Conservation (phyloP, 2,797 vertebrate species). For the Arnoldichthys spilopterus region DNA sequence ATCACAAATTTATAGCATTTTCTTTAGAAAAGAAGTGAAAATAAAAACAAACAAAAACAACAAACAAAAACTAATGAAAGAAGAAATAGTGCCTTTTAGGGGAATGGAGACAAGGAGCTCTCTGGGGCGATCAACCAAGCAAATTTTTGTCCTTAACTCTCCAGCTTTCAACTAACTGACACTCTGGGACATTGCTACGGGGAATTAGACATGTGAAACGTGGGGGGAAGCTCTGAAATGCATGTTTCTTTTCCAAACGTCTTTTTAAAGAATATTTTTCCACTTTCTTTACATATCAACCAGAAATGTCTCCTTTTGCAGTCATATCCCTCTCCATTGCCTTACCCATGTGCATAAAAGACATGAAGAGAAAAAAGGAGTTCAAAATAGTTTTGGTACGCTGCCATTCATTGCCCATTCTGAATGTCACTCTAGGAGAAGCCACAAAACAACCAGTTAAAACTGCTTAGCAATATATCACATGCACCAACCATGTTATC, state of each 20-base stretch:
- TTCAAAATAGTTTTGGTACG: constrained; percentile 25
- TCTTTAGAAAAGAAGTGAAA: constrained; percentile 38
- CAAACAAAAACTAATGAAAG: constrained; percentile 27
- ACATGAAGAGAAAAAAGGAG: neutral
- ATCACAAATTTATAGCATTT: constrained; percentile 93
- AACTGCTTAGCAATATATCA: constrained; percentile 40
- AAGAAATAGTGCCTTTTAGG: constrained; percentile 77
- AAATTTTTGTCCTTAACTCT: constrained; percentile 13
- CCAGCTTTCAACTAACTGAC: constrained; percentile 12
- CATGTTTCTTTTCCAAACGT: constrained; percentile 20
- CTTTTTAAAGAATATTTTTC: constrained; percentile 47
- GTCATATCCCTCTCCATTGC: constrained; percentile 52
- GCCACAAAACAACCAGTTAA: constrained; percentile 20
- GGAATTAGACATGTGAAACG: constrained; percentile 23
- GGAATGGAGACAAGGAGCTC: constrained; percentile 38
- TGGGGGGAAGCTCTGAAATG: constrained; percentile 21
- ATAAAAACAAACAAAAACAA: neutral
- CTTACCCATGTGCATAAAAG: constrained; percentile 42
- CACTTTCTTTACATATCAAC: constrained; percentile 52
- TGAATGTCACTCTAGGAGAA: constrained; percentile 14
- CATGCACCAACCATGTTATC: constrained; percentile 12
- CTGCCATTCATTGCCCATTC: constrained; percentile 30
- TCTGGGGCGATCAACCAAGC: constrained; percentile 43
- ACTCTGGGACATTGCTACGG: constrained; percentile 11
- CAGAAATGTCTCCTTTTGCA: constrained; percentile 44